These are phyloP conservation scores for Neotoma lepida DNA, from an alignment of 2,113 vertebrate species.

Conservation along the genomic window DNA sequence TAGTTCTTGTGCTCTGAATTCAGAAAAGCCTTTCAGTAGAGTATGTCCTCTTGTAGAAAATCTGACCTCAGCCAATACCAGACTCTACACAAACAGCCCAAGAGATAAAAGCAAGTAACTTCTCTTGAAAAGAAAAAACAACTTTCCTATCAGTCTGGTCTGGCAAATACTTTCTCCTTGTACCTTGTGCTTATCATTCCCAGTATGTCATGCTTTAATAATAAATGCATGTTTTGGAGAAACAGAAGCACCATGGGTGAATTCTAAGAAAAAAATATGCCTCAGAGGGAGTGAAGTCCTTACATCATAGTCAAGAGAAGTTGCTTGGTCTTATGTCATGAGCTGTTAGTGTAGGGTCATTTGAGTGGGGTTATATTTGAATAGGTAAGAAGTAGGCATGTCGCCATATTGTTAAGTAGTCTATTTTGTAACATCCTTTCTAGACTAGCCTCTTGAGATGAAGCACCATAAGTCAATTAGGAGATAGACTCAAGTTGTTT, in stretches of 20 bases:
- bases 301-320: too few relatives aligned
- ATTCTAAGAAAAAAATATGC: background rate
- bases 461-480: background rate
- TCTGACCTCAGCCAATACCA: background rate
- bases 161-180: background rate
- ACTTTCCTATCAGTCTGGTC: background rate
- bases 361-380: background rate
- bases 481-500: background rate
- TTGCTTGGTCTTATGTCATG: background rate
- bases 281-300: background rate
- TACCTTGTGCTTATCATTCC: background rate
- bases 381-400: background rate
- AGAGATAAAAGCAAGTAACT: background rate
- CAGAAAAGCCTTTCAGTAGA: conserved; percentile 26
- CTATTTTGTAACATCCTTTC: background rate
- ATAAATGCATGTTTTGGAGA: background rate
- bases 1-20: conserved; percentile 26
- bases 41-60: conserved; percentile 29
- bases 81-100: background rate
- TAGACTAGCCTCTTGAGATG: background rate
- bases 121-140: background rate
- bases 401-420: background rate
- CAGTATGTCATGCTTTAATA: background rate
- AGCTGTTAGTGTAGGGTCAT: background rate
- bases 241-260: background rate